Evolutionary conservation across 2,888 invertebrate genomes (phyloP), one percentile per base, ranked within the genome.

Genomic region (Nomada flava): DNA sequence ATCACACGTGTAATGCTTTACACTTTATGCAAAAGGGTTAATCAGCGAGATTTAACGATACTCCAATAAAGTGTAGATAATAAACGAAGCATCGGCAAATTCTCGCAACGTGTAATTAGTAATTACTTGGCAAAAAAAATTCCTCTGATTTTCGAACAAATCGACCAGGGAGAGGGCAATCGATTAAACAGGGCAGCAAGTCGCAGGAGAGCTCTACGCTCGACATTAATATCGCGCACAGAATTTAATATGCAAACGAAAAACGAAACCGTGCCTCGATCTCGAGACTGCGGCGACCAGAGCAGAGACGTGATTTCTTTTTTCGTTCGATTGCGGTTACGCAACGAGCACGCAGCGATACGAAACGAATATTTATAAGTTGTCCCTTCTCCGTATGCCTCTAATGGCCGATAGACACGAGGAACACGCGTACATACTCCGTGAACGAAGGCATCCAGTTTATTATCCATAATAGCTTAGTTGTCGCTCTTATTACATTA

Each of bases 311-410:
- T 44, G 55, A 72, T 72, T 72, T 53, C 29, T 65, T 53, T 36
- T n/a, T 11, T 7, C 55, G 23, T 67, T 15, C 20, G 20, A 47
- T 0, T 10, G 55, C 64, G 20, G 59, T 74, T 74, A 59, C 50
- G 65, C 50, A 67, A 73, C 47, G 55, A 68, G 29, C 60, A 36
- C 50, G 59, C 20, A 15, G 55, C 62, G 70, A 75, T 71, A 70
- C 65, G 20, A 42, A 50, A 44, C 64, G 75, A 79, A 82, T 82
- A 79, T 82, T 82, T 79, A 79, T 75, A 82, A 82, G 68, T 23
- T 47, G 69, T 26, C 47, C 29, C 67, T 64, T 67, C 63, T 52
- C 64, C 23, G 62, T 11, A 2, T n/a, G 15, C 7, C 57, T 23
- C 69, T 69, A 76, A 76, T 67, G 65, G 36, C 29, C 15, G 55